A percentile compares a stretch with the other conserved stretches of the same genome.
Evolutionary conservation across 2,797 vertebrate species (phyloP).

Genomic region (Halcyon smyrnensis): DNA sequence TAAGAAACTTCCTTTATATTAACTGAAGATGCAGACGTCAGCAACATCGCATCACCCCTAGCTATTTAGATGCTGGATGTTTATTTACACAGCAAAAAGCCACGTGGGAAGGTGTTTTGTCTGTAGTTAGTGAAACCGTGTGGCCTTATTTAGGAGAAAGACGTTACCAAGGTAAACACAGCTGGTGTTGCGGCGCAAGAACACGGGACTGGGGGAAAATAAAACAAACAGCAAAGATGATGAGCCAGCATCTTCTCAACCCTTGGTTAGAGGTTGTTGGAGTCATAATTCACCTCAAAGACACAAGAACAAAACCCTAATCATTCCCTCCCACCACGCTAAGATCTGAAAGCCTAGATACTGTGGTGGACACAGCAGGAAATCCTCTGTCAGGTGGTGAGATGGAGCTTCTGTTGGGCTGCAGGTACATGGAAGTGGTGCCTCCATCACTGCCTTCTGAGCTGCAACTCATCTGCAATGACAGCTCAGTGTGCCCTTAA

Average conservation of each 20-base stretch:
- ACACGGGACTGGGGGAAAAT: neutral
- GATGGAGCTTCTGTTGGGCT: neutral
- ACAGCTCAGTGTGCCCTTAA: neutral
- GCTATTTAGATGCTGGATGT: slow-evolving; percentile 39
- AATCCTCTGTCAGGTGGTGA: neutral
- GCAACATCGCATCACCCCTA: neutral
- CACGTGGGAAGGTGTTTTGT: slow-evolving; percentile 59
- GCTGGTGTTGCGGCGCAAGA: slow-evolving; percentile 35
- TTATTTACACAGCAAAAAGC: slow-evolving; percentile 48
- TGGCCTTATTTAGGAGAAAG: slow-evolving; percentile 49
- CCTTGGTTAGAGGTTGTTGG: neutral
- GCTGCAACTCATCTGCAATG: slow-evolving; percentile 41
- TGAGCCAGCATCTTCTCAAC: slow-evolving; percentile 24
- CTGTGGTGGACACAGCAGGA: neutral
- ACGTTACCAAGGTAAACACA: slow-evolving; percentile 52
- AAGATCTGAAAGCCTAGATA: neutral
- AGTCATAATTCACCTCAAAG: slow-evolving; percentile 6
- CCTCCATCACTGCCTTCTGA: neutral
- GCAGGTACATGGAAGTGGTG: neutral
- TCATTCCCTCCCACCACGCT: neutral
- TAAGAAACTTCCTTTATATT: slow-evolving; percentile 3
- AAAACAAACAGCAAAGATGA: neutral
- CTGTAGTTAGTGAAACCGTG: slow-evolving; percentile 29
- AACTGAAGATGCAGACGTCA: neutral
- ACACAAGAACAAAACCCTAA: neutral